Evolutionary conservation across 1,140 invertebrate species (phyloP), one percentile per base, ranked within the genome.

Genomic region (Papilio xuthus): DNA sequence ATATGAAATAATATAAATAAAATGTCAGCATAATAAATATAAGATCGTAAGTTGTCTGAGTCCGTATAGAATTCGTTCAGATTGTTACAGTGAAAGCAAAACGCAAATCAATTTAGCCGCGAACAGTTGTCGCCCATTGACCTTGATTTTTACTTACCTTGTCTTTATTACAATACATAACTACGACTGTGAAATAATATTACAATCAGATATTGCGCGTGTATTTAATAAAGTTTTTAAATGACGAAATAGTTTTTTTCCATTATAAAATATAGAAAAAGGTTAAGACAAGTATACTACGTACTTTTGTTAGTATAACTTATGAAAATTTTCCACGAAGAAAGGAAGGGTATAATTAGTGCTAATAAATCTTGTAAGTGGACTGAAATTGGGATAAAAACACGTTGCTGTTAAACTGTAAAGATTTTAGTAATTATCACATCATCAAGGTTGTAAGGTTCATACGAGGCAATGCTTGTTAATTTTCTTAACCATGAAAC

Each of bases 141-240:
- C 60, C 60, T 67, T 67, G 26, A 67, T 32, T 67, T 67, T 67
- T 67, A 28, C 60, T 67, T 67, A 13, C 60, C 60, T 67, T 67
- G 60, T 26, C 26, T 67, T 67, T 15, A 67, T 67, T 67, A 67
- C 60, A 67, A 67, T 67, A 67, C 56, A 63, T 13, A 63, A 63
- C 23, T 12, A 15, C 23, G 1, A 28, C 26, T 67, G 60, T 63
- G 60, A 63, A 63, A 63, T 63, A 63, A 63, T 28, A 63, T 28
- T 28, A 63, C 60, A 63, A 28, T 53, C 23, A n/a, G 13, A 60
- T 26, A 26, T 8, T 26, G 56, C 23, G 20, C 56, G 56, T 60
- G 56, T 28, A 60, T 60, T 60, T 67, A 67, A 28, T 28, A 28
- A 63, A 56, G 53, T 56, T 67, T 60, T 15, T 28, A 4, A 8